A percentile compares a stretch with the other conserved stretches of the same genome.
phyloP scores from a whole-genome alignment of 2,888 invertebrate species.

The Cremastinae sp. region DNA sequence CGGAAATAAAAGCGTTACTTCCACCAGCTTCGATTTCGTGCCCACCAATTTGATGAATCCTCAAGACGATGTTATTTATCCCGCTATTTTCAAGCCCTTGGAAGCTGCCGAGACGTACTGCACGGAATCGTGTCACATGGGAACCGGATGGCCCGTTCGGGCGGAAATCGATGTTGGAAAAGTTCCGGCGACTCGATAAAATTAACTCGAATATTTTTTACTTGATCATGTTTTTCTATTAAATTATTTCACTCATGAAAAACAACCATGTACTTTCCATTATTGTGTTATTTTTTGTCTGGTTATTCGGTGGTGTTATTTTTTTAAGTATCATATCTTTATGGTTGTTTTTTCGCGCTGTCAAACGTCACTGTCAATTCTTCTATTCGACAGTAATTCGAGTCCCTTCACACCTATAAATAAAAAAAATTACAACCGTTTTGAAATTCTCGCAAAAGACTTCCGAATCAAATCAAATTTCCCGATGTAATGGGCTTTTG shows the following conservation, averaged over 20 bases:
- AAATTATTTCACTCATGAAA: background rate
- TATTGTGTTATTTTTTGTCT: no score
- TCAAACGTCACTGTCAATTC: no score
- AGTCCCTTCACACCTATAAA: background rate
- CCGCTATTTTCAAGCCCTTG: conserved; percentile 58
- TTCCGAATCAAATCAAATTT: background rate
- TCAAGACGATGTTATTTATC: conserved; percentile 45
- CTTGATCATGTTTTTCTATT: background rate
- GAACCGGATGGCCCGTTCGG: conserved; percentile 78
- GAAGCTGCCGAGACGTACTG: conserved; percentile 71
- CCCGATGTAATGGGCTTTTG: conserved; percentile 28
- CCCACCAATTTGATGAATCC: conserved; percentile 41
- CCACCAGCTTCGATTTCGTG: conserved; percentile 43
- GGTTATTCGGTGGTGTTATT: background rate
- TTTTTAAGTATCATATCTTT: no score
- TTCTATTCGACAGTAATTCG: no score
- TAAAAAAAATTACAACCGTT: background rate
- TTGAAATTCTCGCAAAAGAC: background rate
- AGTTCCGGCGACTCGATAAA: conserved; percentile 44
- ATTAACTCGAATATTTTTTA: background rate
- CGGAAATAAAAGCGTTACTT: conserved; percentile 62
- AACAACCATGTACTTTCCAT: no score
- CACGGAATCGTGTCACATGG: conserved; percentile 80
- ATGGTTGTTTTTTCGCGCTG: no score
- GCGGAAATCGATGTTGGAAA: conserved; percentile 69